These are phyloP conservation scores for Tupiocoris notatus DNA, from an alignment of 2,888 invertebrate genomes.

Conservation along the genomic window DNA sequence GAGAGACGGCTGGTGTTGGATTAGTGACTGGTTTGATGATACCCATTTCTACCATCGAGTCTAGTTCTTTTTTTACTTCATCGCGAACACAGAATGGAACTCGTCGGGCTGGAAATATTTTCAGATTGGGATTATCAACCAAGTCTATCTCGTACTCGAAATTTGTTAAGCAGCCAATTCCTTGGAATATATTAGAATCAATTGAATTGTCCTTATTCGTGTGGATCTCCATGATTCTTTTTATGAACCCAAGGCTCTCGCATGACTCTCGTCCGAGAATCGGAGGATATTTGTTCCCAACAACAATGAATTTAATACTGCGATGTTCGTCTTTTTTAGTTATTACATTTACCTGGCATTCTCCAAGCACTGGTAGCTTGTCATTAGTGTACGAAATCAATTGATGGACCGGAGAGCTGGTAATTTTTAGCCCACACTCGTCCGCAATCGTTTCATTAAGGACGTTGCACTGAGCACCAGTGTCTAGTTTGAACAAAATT, in stretches of 20 bases:
- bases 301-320: neutral
- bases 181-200: neutral
- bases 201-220: neutral
- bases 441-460: no score
- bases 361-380: neutral
- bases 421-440: neutral
- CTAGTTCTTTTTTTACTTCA: slow-evolving; percentile 12
- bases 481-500: neutral
- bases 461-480: neutral
- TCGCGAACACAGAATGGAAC: neutral
- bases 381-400: no score
- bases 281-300: neutral
- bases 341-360: neutral
- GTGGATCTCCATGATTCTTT: neutral
- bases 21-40: slow-evolving; percentile 26
- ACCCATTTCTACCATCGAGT: slow-evolving; percentile 5
- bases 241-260: neutral
- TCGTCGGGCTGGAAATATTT: slow-evolving; percentile 25
- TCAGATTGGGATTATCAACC: neutral
- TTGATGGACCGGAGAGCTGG: neutral
- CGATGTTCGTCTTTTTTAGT: neutral
- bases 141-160: slow-evolving; percentile 3
- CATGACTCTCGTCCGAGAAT: neutral
- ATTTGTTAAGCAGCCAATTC: neutral
- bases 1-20: slow-evolving; percentile 5